These are phyloP conservation scores for Plecotus auritus DNA, from an alignment of 2,113 vertebrate species.

Conservation along the genomic window DNA sequence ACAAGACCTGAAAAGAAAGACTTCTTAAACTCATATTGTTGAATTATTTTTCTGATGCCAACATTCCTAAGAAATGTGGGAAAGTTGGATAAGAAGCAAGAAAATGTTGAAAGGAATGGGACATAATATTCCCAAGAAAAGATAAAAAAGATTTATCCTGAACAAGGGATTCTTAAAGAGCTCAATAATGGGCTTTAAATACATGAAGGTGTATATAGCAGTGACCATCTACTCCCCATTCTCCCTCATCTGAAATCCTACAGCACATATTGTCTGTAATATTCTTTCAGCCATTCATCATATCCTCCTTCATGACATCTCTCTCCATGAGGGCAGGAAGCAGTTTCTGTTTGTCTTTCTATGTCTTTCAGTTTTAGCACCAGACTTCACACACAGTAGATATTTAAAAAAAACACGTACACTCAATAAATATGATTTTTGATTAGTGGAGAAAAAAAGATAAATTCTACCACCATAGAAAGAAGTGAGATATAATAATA, in stretches of 20 bases:
- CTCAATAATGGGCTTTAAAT: not conserved
- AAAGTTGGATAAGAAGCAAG: not conserved
- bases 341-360: not conserved
- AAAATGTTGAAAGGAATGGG: not conserved
- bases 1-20: not conserved
- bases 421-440: not conserved
- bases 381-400: not conserved
- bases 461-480: not conserved
- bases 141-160: not conserved
- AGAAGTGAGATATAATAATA: not conserved
- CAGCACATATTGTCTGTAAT: not conserved
- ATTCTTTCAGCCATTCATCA: not conserved
- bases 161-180: not conserved
- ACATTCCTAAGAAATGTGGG: not conserved
- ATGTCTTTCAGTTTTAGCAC: not conserved
- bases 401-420: not conserved
- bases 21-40: not conserved
- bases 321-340: not conserved
- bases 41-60: not conserved
- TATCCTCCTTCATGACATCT: not conserved
- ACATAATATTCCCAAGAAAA: not conserved
- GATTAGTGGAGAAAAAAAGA: not conserved
- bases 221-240: not conserved
- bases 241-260: not conserved
- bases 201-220: not conserved